Base-by-base conservation (phyloP, 37 sponge, comb jelly and placozoan genomes). In the Beroe forskalii region DNA sequence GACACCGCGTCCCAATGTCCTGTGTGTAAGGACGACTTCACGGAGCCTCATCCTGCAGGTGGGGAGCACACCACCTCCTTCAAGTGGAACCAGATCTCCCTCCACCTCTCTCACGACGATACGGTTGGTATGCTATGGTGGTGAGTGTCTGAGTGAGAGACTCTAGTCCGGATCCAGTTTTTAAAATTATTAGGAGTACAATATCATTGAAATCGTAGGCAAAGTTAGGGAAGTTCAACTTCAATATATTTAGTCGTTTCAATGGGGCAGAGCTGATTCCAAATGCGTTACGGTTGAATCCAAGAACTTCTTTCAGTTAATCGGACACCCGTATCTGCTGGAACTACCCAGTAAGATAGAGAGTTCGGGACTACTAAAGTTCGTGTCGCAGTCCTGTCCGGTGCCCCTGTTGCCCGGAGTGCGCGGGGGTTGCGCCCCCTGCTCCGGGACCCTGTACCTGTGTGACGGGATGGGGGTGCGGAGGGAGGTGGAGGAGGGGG, bases 341-440 rank as follows among this genome's bases (percentile, higher is more conserved):
- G 86, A 80, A 27, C 31, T 80, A 48, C 86, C 86, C 4, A 80
- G 86, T 25, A 80, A 44, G 48, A 25, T 80, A 38, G 86, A 80
- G 25, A 37, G 86, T 6, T 6, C 86, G 27, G 44, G 22, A 1
- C 28, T 80, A 1, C 43, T 35, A 3, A 33, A 20, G 38, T 80
- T 80, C 48, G 55, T 80, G 8, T 41, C 55, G 8, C 2, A 20
- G 48, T 37, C 35, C 27, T 4, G 40, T 4, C 44, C 86, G 4
- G 12, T 69, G 27, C 39, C 72, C 12, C 36, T 32, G 1, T 6
- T 6, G 6, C 12, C 12, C 55, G 55, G 55, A 17, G n/a, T n/a
- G n/a, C n/a, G n/a, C n/a, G n/a, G n/a, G n/a, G n/a, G n/a, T n/a
- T n/a, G n/a, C n/a, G 4, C 66, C 25, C 66, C 66, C 66, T 63